phyloP scores from a whole-genome alignment of 1,140 invertebrate genomes.

The Rhyzopertha dominica region DNA sequence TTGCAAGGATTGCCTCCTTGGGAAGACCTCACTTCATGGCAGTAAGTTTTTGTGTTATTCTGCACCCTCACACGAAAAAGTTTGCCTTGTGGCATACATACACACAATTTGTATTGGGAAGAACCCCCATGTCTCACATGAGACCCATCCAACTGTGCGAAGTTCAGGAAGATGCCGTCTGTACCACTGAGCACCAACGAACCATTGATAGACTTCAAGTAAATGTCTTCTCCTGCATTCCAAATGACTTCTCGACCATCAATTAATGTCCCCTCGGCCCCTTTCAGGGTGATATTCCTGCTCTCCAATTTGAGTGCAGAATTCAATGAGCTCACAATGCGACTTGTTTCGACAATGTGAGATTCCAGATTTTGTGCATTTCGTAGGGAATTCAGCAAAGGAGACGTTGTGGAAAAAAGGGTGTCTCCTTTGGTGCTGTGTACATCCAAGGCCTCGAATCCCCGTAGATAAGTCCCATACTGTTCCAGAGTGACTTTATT shows the following conservation, averaged over 20 bases:
- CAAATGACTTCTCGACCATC: constrained; percentile 58
- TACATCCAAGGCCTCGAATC: constrained; percentile 59
- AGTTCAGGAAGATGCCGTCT: constrained; percentile 66
- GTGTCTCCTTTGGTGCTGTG: constrained; percentile 49
- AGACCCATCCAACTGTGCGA: constrained; percentile 63
- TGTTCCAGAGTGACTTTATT: constrained; percentile 53
- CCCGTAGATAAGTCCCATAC: constrained; percentile 61
- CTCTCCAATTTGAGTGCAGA: constrained; percentile 61
- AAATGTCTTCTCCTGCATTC: constrained; percentile 74
- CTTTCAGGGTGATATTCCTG: constrained; percentile 52
- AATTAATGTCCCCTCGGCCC: constrained; percentile 62
- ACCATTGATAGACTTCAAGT: constrained; percentile 73
- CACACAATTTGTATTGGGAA: constrained; percentile 76
- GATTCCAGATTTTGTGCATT: constrained; percentile 65
- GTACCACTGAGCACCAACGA: constrained; percentile 65
- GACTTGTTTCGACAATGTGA: constrained; percentile 62
- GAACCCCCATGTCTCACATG: constrained; percentile 47
- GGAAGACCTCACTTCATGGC: constrained; percentile 56
- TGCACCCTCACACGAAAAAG: constrained; percentile 65
- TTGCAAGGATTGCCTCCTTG: constrained; percentile 64
- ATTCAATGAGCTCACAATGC: constrained; percentile 67
- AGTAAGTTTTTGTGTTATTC: constrained; percentile 52
- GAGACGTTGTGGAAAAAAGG: constrained; percentile 70
- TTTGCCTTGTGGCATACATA: constrained; percentile 82
- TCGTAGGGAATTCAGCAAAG: constrained; percentile 65